Percentiles rank a stretch among this genome's conserved stretches.
phyloP scores from a whole-genome alignment of 2,888 invertebrate species.

The Morpho deidamia region DNA sequence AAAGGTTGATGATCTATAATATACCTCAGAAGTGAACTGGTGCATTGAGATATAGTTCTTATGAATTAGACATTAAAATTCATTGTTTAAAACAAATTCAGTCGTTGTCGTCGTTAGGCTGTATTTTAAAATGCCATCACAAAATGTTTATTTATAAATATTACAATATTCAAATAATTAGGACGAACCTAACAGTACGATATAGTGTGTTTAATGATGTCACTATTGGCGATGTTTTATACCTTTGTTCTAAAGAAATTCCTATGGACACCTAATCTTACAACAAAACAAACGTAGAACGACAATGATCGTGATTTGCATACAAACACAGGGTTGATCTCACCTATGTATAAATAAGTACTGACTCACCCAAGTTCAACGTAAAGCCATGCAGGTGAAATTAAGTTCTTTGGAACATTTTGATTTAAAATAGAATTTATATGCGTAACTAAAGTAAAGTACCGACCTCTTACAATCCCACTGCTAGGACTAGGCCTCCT shows the following conservation, averaged over 20 bases:
- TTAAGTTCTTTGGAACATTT: conserved; percentile 3
- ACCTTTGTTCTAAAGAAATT: conserved; percentile 26
- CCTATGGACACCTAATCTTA: conserved; percentile 15
- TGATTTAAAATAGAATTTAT: neutral
- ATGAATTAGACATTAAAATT: neutral
- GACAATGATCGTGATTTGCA: conserved; percentile 28
- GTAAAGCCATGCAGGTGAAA: conserved; percentile 22
- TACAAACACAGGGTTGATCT: conserved; percentile 29
- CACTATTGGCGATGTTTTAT: conserved; percentile 9
- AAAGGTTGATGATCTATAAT: neutral
- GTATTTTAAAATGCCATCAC: conserved; percentile 24
- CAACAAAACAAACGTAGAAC: conserved; percentile 17
- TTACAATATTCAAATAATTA: conserved; percentile 39
- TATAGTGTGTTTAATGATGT: conserved; percentile 18
- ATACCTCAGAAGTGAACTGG: neutral
- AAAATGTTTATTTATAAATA: conserved; percentile 43
- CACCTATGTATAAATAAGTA: conserved; percentile 30
- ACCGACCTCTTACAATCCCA: too few species aligned
- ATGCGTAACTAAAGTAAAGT: too few species aligned
- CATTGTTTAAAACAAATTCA: conserved; percentile 2
- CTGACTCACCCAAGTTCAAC: conserved; percentile 25
- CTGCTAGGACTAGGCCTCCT: too few species aligned
- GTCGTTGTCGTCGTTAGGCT: neutral
- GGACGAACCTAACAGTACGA: conserved; percentile 41
- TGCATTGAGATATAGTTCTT: neutral